Evolutionary conservation across 2,888 invertebrate genomes (phyloP).

Genomic region (Lepidochitona cinerea): DNA sequence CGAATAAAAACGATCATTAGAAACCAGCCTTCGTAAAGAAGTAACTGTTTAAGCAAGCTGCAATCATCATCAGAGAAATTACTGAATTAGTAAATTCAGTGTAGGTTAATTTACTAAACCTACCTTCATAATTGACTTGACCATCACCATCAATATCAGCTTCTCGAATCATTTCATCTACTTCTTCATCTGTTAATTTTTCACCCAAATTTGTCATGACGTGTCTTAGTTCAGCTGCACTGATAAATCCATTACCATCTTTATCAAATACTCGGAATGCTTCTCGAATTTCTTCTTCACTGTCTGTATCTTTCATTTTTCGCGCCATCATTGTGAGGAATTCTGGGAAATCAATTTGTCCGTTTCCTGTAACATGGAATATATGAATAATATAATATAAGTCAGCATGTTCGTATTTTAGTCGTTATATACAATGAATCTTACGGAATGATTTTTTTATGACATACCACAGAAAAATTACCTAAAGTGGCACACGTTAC

Average conservation of each 20-base stretch:
- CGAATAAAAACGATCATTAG: too few relatives aligned
- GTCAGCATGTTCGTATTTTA: too few relatives aligned
- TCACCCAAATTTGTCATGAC: not conserved
- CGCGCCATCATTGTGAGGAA: conserved; percentile 99
- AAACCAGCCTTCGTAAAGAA: too few relatives aligned
- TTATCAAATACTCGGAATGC: not conserved
- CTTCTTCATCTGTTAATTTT: not conserved
- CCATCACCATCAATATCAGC: not conserved
- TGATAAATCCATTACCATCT: not conserved
- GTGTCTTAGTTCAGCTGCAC: not conserved
- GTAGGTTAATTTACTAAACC: too few relatives aligned
- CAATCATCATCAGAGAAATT: too few relatives aligned
- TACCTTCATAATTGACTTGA: conserved; percentile 76
- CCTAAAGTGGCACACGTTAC: too few relatives aligned
- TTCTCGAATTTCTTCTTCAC: conserved; percentile 97
- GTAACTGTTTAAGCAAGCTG: too few relatives aligned
- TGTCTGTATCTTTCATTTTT: conserved; percentile 99
- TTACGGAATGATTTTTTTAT: too few relatives aligned
- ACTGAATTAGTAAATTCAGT: too few relatives aligned
- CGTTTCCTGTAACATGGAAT: conserved; percentile 82
- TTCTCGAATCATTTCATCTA: not conserved
- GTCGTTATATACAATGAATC: too few relatives aligned
- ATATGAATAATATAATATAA: not conserved
- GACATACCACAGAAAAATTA: too few relatives aligned
- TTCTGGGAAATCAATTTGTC: conserved; percentile 99